These are phyloP conservation scores for Ginglymostoma cirratum DNA, from an alignment of 2,113 vertebrate genomes.

Conservation along the genomic window DNA sequence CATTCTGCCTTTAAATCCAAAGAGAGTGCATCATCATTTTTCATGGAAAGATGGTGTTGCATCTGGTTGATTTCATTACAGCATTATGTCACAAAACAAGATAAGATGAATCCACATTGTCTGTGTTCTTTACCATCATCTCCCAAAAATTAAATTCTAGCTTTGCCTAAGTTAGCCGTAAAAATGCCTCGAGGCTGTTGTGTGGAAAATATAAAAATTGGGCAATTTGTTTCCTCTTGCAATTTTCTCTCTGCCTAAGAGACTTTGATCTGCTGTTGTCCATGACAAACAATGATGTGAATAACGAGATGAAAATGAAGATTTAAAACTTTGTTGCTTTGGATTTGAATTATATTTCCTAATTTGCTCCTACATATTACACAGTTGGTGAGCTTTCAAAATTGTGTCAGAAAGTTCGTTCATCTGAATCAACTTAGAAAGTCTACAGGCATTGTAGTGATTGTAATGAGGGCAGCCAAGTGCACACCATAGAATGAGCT, in stretches of 20 bases:
- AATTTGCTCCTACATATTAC: neutral
- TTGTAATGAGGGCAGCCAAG: no score
- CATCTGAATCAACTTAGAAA: neutral
- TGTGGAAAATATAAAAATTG: conserved; percentile 1
- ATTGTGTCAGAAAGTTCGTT: neutral
- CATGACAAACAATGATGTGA: neutral
- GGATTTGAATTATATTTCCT: neutral
- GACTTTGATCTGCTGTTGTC: neutral
- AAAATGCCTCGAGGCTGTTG: neutral
- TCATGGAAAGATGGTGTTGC: neutral
- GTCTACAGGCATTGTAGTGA: neutral
- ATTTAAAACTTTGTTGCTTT: neutral
- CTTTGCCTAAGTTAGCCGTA: neutral
- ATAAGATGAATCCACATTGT: neutral
- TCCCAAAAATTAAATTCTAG: neutral
- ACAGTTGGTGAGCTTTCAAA: neutral
- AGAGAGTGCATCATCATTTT: neutral
- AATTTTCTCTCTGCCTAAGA: neutral
- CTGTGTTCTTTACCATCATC: neutral
- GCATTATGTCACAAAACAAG: neutral
- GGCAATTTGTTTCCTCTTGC: neutral
- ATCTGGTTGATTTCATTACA: neutral
- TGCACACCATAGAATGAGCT: no score
- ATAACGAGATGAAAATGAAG: neutral
- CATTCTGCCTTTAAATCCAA: neutral